Percentiles rank a stretch among this genome's conserved stretches.
These are phyloP conservation scores for Aulostomus chinensis DNA, from an alignment of 2,797 vertebrate genomes.

Conservation along the genomic window DNA sequence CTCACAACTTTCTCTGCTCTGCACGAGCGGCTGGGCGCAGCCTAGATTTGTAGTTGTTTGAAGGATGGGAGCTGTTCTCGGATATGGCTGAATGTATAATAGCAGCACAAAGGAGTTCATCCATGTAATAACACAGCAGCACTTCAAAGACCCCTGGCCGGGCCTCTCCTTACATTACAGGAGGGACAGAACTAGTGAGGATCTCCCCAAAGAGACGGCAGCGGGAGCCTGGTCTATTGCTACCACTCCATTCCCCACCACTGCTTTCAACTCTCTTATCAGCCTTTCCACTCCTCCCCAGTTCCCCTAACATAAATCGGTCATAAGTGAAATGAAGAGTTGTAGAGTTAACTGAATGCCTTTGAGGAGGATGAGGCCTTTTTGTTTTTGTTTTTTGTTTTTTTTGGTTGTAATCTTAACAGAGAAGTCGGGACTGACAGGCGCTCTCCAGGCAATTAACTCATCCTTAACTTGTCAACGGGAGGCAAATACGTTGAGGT, in stretches of 20 bases:
- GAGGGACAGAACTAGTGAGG: constrained; percentile 41
- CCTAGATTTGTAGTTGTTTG: constrained; percentile 38
- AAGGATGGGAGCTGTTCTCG: constrained; percentile 32
- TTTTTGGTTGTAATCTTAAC: no score
- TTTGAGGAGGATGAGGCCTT: constrained; percentile 23
- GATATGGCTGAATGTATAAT: constrained; percentile 37
- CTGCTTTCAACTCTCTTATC: constrained; percentile 52
- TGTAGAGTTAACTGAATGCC: constrained; percentile 30
- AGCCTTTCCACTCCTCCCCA: constrained; percentile 24
- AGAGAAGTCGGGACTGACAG: constrained; percentile 36
- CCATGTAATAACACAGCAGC: constrained; percentile 47
- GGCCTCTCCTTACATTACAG: constrained; percentile 33
- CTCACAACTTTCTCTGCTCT: background rate
- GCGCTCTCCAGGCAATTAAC: constrained; percentile 62
- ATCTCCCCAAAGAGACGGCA: constrained; percentile 50
- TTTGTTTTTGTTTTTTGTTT: constrained; percentile 26
- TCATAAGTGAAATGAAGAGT: constrained; percentile 35
- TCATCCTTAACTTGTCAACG: constrained; percentile 65
- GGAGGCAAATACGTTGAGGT: constrained; percentile 57
- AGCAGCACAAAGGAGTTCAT: constrained; percentile 44
- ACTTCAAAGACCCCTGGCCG: constrained; percentile 63
- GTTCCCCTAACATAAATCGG: constrained; percentile 48
- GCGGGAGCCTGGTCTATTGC: constrained; percentile 37
- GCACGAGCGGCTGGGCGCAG: background rate
- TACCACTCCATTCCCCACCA: constrained; percentile 16